Evolutionary conservation across 2,113 vertebrate genomes (phyloP), one percentile per base, ranked within the genome.

Genomic region (Formicarius rufipectus): DNA sequence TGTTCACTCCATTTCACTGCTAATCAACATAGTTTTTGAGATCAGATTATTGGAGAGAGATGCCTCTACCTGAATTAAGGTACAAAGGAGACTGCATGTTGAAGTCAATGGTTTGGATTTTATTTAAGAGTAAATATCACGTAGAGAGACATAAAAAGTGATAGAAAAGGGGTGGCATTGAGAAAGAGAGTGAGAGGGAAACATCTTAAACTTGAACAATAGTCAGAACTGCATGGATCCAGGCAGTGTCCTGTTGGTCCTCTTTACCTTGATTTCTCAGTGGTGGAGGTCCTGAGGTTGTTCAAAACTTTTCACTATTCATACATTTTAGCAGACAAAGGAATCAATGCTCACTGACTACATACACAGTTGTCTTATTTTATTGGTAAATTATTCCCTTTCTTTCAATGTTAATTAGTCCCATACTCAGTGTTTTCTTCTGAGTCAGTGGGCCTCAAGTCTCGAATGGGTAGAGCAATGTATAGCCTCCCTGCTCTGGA

Each of bases 401-500:
- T 1, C 5, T 30, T 47, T 35, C 30, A 27, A 6, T 28, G 35
- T 12, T 18, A 56, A 18, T 49, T 27, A 49, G 9, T 40, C 13
- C 9, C 12, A 4, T 42, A 21, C 37, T 50, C 25, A 42, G 6
- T 66, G 9, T 16, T 42, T 58, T 73, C 17, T 42, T 16, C 28
- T 10, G 21, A 12, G 37, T 28, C 12, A 15, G 12, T 37, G 31
- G 22, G 14, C 7, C 25, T 64, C 67, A 22, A 7, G 15, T 74
- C 27, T 66, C 49, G 22, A 23, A 27, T 58, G 1, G 6, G 6
- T 18, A 39, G 6, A n/a, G n/a, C n/a, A n/a, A n/a, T 3, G 13
- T 42, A 10, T 19, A 11, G 8, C 11, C 14, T 31, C 9, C 3
- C 9, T 0, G 0, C 17, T 66, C 42, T 49, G 18, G 7, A 50